phyloP scores from a whole-genome alignment of 2,113 vertebrate genomes.

The Crypturellus undulatus region DNA sequence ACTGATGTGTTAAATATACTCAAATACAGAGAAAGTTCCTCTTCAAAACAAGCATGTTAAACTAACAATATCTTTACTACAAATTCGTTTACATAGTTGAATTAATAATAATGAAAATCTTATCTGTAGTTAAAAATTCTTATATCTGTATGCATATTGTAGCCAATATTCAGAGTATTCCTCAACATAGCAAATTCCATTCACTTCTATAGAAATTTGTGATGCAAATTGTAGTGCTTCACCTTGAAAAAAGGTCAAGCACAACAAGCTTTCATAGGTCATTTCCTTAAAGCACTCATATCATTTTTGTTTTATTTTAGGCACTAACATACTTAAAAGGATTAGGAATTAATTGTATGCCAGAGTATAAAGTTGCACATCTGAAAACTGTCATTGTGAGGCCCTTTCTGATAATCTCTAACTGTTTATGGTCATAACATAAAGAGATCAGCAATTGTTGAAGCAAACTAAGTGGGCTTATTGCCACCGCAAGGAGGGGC shows the following conservation, averaged over 20 bases:
- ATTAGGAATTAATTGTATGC: background rate
- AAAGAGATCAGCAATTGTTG: background rate
- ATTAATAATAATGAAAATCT: background rate
- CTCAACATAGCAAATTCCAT: background rate
- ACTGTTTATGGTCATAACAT: background rate
- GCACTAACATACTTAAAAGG: background rate
- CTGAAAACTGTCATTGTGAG: background rate
- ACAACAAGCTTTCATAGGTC: background rate
- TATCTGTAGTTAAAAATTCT: background rate
- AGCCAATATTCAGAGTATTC: too few species aligned
- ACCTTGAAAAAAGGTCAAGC: background rate
- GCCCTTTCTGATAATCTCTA: background rate
- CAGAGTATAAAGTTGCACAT: background rate
- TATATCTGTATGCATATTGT: background rate
- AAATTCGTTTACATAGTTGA: background rate
- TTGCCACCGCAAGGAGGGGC: background rate
- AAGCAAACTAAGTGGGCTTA: accelerated
- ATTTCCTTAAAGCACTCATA: background rate
- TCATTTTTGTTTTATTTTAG: background rate
- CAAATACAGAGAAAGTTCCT: background rate
- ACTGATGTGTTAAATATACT: accelerated
- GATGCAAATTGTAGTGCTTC: too few species aligned
- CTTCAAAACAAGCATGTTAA: background rate
- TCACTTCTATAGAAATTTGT: background rate
- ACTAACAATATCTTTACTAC: background rate